Evolutionary conservation across 2,888 invertebrate genomes (phyloP), one percentile per base, ranked within the genome.

Genomic region (Liposcelis brunnea): DNA sequence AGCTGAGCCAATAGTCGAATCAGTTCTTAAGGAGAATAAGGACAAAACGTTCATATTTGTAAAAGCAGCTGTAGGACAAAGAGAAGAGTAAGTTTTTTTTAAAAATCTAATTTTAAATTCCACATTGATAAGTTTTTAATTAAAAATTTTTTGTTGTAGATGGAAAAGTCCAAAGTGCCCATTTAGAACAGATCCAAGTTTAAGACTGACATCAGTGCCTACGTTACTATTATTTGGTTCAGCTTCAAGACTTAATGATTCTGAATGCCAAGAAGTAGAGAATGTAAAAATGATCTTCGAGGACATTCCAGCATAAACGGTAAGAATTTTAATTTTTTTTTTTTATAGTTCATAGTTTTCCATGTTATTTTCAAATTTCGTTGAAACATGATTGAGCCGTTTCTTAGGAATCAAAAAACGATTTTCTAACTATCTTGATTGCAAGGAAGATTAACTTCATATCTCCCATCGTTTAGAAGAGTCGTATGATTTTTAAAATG

Each of bases 151-250:
- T 40, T 40, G 6, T 10, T 70, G 31, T 58, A 86, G 85, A 50
- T 93, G 91, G 90, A 90, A 82, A 62, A 77, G 87, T 61, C 70
- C 69, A 44, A 74, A 77, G 11, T 84, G 84, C 58, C 77, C 80
- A 1, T 93, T 89, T 62, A 72, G 90, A 47, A 85, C 77, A 45
- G 80, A 90, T 58, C 58, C 69, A 32, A 70, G 74, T 37, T 74
- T 80, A 0, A 74, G 70, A 52, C 63, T 93, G 45, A 75, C 80
- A 59, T 79, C 81, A 43, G 71, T 93, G 36, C 91, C 93, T 2
- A 90, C 91, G 0, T 60, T 93, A 12, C 61, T 84, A 34, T 71
- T 72, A 55, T 86, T 84, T 83, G 77, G 78, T 53, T 46, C 48
- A 40, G 44, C 52, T 50, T 56, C 55, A 58, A 58, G 58, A 56